Conservation (phyloP, 2,113 vertebrate species). For the Odocoileus virginianus region DNA sequence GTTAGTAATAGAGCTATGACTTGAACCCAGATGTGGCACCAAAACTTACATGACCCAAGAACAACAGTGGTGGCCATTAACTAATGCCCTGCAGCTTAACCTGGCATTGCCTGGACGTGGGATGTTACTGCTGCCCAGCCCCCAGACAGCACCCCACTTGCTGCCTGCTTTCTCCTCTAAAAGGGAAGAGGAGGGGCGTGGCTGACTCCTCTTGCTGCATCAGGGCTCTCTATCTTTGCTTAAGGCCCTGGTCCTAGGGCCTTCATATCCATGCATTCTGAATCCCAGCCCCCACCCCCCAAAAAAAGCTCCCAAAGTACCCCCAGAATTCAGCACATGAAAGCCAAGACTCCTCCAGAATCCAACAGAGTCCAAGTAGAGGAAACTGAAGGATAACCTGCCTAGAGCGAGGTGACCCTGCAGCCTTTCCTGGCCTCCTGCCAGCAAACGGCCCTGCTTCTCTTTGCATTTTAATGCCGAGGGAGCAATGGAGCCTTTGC, state of each 20-base stretch:
- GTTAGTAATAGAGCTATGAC: background rate
- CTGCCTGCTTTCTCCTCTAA: background rate
- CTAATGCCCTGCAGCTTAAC: background rate
- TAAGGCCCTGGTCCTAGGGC: background rate
- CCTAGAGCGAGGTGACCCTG: conserved; percentile 42
- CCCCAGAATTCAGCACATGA: background rate
- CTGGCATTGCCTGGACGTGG: background rate
- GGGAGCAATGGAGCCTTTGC: conserved; percentile 45
- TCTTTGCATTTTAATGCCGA: conserved; percentile 71
- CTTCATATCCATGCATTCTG: background rate
- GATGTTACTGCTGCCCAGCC: background rate
- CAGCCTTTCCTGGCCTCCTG: conserved; percentile 44
- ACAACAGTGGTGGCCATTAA: background rate
- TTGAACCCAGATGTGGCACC: background rate
- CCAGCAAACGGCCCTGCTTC: conserved; percentile 43
- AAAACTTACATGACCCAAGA: background rate
- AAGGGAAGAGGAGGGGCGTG: background rate
- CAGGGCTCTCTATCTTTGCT: background rate
- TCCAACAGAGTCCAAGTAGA: conserved; percentile 23
- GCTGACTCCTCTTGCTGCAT: background rate
- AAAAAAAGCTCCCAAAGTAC: background rate
- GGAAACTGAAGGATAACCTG: background rate
- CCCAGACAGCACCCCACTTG: background rate
- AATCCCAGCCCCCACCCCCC: background rate
- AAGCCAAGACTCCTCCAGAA: conserved; percentile 3